phyloP scores from a whole-genome alignment of 2,113 vertebrate species.

The Eulacestoma nigropectus region DNA sequence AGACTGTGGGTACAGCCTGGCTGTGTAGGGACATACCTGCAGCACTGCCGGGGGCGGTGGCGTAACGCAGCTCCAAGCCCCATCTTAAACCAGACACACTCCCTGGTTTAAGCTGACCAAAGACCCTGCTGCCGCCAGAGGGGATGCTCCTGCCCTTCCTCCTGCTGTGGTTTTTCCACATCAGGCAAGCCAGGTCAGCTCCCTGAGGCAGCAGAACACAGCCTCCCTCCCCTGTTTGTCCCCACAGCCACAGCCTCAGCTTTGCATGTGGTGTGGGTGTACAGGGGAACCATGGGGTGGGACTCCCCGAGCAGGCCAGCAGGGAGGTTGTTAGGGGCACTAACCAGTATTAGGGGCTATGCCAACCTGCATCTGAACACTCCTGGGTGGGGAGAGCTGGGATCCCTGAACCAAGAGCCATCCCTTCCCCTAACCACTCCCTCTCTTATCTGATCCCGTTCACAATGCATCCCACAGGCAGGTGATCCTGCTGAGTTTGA shows the following conservation, averaged over 20 bases:
- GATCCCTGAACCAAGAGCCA: not conserved
- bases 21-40: not conserved
- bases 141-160: not conserved
- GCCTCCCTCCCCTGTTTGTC: not conserved
- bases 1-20: not conserved
- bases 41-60: not conserved
- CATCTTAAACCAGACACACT: not conserved
- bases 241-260: not conserved
- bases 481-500: not conserved
- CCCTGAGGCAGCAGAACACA: not conserved
- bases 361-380: not conserved
- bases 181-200: not conserved
- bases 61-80: not conserved
- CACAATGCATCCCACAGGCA: not conserved
- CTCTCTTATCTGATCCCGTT: not conserved
- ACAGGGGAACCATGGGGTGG: too few species aligned
- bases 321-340: not conserved
- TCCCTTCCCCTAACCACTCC: not conserved
- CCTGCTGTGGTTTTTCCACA: not conserved
- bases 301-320: rapidly evolving
- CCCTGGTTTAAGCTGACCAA: not conserved
- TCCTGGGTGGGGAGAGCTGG: not conserved
- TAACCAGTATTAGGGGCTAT: not conserved
- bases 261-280: not conserved
- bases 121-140: not conserved